Conservation (phyloP, 2,797 vertebrate genomes). For the Numenius phaeopus region DNA sequence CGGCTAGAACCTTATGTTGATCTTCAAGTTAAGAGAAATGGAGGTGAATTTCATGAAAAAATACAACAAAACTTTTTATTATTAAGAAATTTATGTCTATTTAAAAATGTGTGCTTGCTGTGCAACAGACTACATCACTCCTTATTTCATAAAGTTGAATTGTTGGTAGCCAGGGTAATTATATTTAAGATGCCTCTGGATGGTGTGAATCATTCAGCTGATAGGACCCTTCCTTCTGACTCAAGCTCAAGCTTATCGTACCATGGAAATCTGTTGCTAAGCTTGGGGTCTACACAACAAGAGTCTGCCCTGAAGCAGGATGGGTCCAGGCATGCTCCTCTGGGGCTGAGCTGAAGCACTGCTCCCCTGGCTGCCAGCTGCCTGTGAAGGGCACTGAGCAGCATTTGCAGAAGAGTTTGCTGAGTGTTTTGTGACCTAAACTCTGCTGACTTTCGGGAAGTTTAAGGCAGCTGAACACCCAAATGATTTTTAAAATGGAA, state of each 20-base stretch:
- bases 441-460: neutral
- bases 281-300: neutral
- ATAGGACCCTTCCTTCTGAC: neutral
- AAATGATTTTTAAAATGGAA: slow-evolving; percentile 20
- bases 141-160: neutral
- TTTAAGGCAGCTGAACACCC: neutral
- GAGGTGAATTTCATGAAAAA: neutral
- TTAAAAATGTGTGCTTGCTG: neutral
- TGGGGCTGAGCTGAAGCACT: neutral
- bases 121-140: neutral
- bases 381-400: neutral
- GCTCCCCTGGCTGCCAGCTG: neutral
- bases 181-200: neutral
- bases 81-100: neutral
- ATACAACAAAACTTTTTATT: neutral
- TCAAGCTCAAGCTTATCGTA: neutral
- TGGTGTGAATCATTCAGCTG: neutral
- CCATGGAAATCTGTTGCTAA: neutral
- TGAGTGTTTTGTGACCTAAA: neutral
- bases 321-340: neutral
- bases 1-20: neutral
- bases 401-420: neutral
- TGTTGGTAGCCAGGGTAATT: neutral
- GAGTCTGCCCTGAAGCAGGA: neutral
- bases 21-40: neutral